Evolutionary conservation across 1,140 invertebrate genomes (phyloP).

Genomic region (Sycophila sp.): DNA sequence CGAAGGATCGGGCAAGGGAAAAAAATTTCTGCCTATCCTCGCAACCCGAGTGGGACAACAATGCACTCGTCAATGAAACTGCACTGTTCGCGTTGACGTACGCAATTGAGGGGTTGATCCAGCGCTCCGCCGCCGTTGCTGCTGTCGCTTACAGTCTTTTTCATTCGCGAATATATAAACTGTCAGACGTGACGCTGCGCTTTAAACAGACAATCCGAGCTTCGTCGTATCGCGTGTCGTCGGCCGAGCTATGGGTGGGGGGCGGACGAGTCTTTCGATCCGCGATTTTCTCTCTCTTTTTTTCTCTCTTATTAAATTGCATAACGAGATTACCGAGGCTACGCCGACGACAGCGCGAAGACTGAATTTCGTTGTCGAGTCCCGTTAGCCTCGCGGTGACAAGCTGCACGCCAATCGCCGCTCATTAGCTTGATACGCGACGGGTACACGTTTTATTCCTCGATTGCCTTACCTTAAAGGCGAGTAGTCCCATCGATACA

Average conservation of each 20-base stretch:
- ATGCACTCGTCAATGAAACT: conserved; percentile 39
- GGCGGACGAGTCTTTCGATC: conserved; percentile 10
- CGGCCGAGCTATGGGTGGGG: not conserved
- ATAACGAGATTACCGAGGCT: conserved; percentile 21
- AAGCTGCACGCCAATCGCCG: conserved; percentile 10
- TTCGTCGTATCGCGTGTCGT: not conserved
- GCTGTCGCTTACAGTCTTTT: conserved; percentile 38
- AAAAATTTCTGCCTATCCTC: conserved; percentile 24
- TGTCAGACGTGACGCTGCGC: conserved; percentile 34
- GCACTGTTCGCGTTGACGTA: conserved; percentile 36
- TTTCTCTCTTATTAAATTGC: conserved; percentile 32
- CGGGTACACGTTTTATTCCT: conserved; percentile 9
- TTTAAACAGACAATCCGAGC: conserved; percentile 31
- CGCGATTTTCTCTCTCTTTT: not conserved
- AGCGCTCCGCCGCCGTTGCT: not conserved
- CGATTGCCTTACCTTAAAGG: no score
- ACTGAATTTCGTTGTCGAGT: conserved; percentile 18
- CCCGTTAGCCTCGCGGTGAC: not conserved
- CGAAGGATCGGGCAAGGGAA: not conserved
- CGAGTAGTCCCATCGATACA: no score
- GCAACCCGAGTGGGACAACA: conserved; percentile 12
- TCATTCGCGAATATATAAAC: conserved; percentile 34
- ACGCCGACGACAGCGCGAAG: not conserved
- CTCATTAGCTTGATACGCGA: conserved; percentile 17
- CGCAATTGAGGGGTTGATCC: conserved; percentile 39